These are phyloP conservation scores for Andrena bucephala DNA, from an alignment of 2,888 invertebrate species.

Conservation along the genomic window DNA sequence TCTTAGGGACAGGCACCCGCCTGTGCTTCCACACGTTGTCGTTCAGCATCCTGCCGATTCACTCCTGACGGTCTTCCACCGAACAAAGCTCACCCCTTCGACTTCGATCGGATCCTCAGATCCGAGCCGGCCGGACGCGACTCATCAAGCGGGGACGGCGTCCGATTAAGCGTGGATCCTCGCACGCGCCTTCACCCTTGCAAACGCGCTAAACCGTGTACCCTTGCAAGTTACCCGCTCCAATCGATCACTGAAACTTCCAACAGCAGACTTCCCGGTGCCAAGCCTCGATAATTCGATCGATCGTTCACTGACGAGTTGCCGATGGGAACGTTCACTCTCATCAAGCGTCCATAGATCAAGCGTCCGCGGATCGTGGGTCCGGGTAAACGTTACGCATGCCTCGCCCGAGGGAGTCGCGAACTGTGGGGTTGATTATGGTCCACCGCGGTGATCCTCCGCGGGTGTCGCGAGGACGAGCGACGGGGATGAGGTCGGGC, in stretches of 20 bases:
- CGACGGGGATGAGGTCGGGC: not conserved
- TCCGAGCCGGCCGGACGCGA: constrained; percentile 46
- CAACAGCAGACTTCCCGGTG: constrained; percentile 6
- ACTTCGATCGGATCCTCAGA: constrained; percentile 58
- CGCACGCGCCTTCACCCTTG: constrained; percentile 21
- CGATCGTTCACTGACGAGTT: constrained; percentile 26
- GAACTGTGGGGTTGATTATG: not conserved
- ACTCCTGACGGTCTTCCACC: constrained; percentile 4
- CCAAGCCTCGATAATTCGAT: constrained; percentile 12
- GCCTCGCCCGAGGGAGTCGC: not conserved
- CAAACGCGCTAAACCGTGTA: constrained; percentile 7
- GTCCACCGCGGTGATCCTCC: not conserved
- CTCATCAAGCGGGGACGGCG: constrained; percentile 43
- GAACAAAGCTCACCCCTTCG: constrained; percentile 24
- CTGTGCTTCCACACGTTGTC: constrained; percentile 82
- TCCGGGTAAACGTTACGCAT: no score
- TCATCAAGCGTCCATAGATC: constrained; percentile 15
- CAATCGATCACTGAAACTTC: constrained; percentile 44
- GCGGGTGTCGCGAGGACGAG: not conserved
- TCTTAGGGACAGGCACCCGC: constrained; percentile 82
- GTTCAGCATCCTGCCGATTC: constrained; percentile 71
- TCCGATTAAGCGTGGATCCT: constrained; percentile 16
- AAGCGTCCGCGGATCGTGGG: not conserved
- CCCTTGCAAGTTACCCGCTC: constrained; percentile 25
- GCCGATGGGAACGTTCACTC: not conserved